phyloP scores from a whole-genome alignment of 2,797 vertebrate genomes.

The Artibeus lituratus region DNA sequence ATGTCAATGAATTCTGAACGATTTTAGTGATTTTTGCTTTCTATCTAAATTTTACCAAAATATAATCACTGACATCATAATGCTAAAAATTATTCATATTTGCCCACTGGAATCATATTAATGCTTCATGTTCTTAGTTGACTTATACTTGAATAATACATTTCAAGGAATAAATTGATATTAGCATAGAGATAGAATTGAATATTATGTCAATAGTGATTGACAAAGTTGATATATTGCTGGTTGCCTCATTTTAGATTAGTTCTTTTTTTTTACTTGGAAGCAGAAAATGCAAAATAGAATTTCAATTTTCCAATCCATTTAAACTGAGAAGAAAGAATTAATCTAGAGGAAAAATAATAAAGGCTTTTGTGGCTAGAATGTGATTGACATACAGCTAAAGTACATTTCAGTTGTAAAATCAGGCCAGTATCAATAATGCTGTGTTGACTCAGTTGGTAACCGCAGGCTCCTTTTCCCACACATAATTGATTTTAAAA shows the following conservation, averaged over 20 bases:
- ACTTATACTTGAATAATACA: constrained; percentile 72
- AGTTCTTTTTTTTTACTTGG: constrained; percentile 74
- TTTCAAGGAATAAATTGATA: constrained; percentile 76
- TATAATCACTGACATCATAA: not conserved
- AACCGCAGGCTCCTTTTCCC: constrained; percentile 57
- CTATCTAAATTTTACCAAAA: constrained; percentile 61
- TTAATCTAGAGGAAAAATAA: constrained; percentile 78
- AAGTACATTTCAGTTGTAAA: constrained; percentile 73
- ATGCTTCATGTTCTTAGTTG: constrained; percentile 65
- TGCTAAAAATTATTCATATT: constrained; percentile 64
- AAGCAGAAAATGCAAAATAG: constrained; percentile 79
- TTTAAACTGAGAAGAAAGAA: constrained; percentile 80
- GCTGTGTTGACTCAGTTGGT: constrained; percentile 60
- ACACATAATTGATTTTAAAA: constrained; percentile 74
- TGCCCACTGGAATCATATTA: constrained; percentile 67
- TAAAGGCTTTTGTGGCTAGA: constrained; percentile 65
- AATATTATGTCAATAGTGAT: constrained; percentile 80
- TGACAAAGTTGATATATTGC: constrained; percentile 79
- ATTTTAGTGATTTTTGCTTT: constrained; percentile 42
- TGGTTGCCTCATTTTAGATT: constrained; percentile 78
- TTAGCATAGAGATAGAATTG: constrained; percentile 83
- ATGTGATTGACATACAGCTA: constrained; percentile 75
- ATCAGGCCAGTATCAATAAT: constrained; percentile 69
- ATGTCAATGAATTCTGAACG: not conserved
- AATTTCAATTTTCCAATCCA: constrained; percentile 81